phyloP scores from a whole-genome alignment of 1,140 invertebrate genomes.

The Diorhabda elongata region DNA sequence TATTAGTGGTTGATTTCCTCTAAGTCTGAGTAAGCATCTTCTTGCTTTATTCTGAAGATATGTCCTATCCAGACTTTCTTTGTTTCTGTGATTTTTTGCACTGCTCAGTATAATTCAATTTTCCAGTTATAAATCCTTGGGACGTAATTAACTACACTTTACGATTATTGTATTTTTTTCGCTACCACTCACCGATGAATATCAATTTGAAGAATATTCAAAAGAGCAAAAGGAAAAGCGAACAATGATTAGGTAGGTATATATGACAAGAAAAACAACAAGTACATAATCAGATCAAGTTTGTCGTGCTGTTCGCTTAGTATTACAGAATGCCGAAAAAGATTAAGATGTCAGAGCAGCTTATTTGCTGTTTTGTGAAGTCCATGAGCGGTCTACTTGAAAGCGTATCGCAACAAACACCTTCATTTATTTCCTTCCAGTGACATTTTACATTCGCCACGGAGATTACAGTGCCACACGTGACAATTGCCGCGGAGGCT shows the following conservation, averaged over 20 bases:
- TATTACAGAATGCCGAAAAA: constrained; percentile 4
- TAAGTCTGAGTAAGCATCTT: no score
- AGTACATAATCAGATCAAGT: constrained; percentile 26
- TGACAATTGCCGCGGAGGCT: constrained; percentile 29
- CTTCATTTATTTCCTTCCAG: constrained; percentile 42
- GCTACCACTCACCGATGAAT: no score
- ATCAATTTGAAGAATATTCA: no score
- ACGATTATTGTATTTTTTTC: no score
- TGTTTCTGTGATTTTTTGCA: no score
- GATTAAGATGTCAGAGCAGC: constrained; percentile 32
- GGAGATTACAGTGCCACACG: constrained; percentile 38
- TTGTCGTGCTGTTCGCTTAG: not conserved
- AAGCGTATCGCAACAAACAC: constrained; percentile 32
- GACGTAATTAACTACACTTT: no score
- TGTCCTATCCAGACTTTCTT: no score
- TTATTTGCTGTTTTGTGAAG: constrained; percentile 29
- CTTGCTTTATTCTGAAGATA: no score
- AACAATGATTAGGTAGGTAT: not conserved
- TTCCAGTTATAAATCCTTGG: no score
- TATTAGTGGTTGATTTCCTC: no score
- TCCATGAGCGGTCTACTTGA: constrained; percentile 25
- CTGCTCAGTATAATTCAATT: no score
- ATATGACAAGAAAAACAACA: constrained; percentile 15
- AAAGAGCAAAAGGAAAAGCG: no score
- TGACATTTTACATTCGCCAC: constrained; percentile 41